Conservation (phyloP, 2,797 vertebrate species). For the Eulemur rubriventer region DNA sequence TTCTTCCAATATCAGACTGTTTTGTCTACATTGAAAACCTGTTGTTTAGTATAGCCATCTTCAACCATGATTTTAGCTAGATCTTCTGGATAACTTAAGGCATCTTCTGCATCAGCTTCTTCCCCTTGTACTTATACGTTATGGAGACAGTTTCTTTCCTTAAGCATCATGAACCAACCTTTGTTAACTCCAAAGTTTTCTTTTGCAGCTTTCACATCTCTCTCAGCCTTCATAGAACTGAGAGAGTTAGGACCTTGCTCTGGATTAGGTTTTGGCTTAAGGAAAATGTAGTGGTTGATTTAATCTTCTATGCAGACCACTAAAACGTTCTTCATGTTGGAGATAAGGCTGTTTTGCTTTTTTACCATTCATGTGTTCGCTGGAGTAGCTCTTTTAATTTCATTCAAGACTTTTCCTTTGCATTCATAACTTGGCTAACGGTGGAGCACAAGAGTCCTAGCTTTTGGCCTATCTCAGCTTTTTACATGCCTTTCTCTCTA, state of each 20-base stretch:
- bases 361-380: neutral
- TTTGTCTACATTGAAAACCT: neutral
- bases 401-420: neutral
- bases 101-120: neutral
- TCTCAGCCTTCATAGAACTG: neutral
- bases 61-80: neutral
- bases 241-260: neutral
- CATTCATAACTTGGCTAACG: neutral
- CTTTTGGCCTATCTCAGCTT: neutral
- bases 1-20: neutral
- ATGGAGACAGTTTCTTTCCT: neutral
- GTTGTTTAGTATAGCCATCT: neutral
- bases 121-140: neutral
- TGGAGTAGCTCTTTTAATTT: neutral
- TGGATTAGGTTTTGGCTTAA: neutral
- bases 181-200: neutral
- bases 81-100: neutral
- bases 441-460: neutral
- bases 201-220: neutral
- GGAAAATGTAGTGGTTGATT: neutral
- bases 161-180: neutral
- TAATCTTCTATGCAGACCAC: neutral
- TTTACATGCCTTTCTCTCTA: neutral
- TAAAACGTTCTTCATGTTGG: neutral
- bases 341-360: neutral